Conservation (phyloP, 2,888 invertebrate species). For the Synergus itoensis region DNA sequence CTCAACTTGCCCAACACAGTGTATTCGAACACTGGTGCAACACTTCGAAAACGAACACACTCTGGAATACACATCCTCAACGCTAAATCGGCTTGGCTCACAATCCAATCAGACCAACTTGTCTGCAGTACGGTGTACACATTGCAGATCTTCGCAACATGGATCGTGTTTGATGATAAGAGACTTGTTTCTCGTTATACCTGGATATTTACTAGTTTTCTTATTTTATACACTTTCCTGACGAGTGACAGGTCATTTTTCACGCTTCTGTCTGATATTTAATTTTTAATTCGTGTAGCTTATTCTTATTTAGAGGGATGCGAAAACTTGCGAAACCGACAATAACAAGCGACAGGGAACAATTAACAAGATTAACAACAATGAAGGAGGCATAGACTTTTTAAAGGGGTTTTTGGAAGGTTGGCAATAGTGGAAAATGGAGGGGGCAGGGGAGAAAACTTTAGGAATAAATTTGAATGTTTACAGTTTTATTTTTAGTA, state of each 20-base stretch:
- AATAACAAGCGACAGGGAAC: not conserved
- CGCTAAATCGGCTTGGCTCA: too few relatives aligned
- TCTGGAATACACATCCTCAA: too few relatives aligned
- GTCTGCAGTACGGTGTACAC: too few relatives aligned
- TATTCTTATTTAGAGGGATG: not conserved
- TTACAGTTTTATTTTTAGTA: not conserved
- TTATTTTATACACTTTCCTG: not conserved
- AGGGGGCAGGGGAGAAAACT: too few relatives aligned
- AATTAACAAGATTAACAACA: too few relatives aligned
- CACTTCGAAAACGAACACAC: not conserved
- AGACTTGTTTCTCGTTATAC: not conserved
- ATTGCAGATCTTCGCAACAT: not conserved
- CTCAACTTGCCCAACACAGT: not conserved
- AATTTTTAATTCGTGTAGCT: not conserved
- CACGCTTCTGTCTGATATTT: not conserved
- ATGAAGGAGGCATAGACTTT: too few relatives aligned
- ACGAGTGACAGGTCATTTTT: not conserved
- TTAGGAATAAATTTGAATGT: too few relatives aligned
- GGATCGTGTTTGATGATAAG: conserved; percentile 14
- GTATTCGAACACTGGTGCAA: not conserved
- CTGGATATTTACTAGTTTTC: not conserved
- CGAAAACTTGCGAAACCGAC: not conserved
- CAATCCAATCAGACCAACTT: too few relatives aligned
- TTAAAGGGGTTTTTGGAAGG: too few relatives aligned
- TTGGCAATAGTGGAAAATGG: too few relatives aligned